Conservation (phyloP, 2,113 vertebrate species). For the Forbesichthys papilliferus region DNA sequence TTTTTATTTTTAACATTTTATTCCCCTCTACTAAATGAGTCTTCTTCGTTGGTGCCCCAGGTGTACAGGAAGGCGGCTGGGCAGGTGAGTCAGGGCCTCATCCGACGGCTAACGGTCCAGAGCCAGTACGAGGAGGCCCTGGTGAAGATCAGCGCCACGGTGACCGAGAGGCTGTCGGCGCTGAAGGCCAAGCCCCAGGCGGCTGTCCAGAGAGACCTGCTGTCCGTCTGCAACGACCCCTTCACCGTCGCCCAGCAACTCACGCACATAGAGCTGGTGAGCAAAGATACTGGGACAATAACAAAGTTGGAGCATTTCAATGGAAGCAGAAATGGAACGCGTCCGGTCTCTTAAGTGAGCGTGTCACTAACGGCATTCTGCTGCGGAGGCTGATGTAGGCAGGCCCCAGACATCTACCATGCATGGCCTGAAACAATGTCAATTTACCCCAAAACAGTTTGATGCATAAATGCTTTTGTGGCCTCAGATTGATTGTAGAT, state of each 20-base stretch:
- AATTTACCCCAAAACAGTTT: too few species aligned
- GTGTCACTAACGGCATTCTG: too few species aligned
- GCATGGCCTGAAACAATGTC: too few species aligned
- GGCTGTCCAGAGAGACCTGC: slow-evolving; percentile 85
- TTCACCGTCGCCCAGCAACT: slow-evolving; percentile 92
- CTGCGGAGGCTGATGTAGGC: too few species aligned
- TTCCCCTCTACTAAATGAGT: too few species aligned
- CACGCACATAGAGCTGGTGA: slow-evolving; percentile 93
- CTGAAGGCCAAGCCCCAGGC: slow-evolving; percentile 89
- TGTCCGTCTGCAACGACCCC: slow-evolving; percentile 89
- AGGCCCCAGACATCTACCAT: too few species aligned
- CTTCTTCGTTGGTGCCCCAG: slow-evolving; percentile 59
- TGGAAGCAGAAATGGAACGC: too few species aligned
- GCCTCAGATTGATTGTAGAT: too few species aligned
- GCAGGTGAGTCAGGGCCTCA: slow-evolving; percentile 86
- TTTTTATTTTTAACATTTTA: too few species aligned
- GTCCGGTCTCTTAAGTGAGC: too few species aligned
- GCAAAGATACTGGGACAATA: slow-evolving; percentile 15
- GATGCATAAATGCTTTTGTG: too few species aligned
- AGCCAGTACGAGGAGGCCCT: slow-evolving; percentile 92
- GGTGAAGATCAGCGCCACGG: slow-evolving; percentile 83
- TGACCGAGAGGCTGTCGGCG: slow-evolving; percentile 79
- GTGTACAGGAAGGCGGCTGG: slow-evolving; percentile 84
- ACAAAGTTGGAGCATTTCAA: too few species aligned
- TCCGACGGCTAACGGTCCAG: slow-evolving; percentile 83